Conservation (phyloP, 2,888 invertebrate genomes). For the Drosophila melanosoma region DNA sequence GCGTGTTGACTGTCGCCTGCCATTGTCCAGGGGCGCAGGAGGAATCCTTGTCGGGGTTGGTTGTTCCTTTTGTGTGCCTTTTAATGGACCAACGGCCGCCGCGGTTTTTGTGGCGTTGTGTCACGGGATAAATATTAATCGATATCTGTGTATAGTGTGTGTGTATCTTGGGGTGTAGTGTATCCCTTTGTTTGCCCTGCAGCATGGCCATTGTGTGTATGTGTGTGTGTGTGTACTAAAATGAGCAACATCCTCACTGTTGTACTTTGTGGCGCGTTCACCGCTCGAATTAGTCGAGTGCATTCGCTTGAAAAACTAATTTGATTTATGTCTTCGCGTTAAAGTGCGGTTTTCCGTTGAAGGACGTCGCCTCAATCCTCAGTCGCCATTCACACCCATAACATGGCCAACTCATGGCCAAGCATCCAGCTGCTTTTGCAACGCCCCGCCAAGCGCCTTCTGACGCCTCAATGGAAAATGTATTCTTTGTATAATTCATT, state of each 20-base stretch:
- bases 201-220: slow-evolving; percentile 32
- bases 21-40: slow-evolving; percentile 42
- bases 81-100: slow-evolving; percentile 70
- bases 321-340: slow-evolving; percentile 81
- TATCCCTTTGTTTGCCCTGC: slow-evolving; percentile 53
- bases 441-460: slow-evolving; percentile 66
- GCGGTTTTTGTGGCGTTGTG: slow-evolving; percentile 71
- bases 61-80: slow-evolving; percentile 55
- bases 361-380: slow-evolving; percentile 30
- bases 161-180: slow-evolving; percentile 28
- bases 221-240: slow-evolving; percentile 39
- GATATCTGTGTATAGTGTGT: slow-evolving; percentile 51
- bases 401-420: slow-evolving; percentile 39
- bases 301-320: slow-evolving; percentile 80
- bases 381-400: slow-evolving; percentile 68
- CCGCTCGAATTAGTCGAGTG: slow-evolving; percentile 77
- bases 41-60: slow-evolving; percentile 41
- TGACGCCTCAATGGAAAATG: slow-evolving; percentile 27
- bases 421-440: slow-evolving; percentile 57
- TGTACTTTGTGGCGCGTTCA: slow-evolving; percentile 54
- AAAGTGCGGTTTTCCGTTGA: slow-evolving; percentile 60
- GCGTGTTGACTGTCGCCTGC: slow-evolving; percentile 55
- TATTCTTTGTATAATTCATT: slow-evolving; percentile 52
- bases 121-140: slow-evolving; percentile 75
- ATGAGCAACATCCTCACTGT: slow-evolving; percentile 59